Conservation (phyloP, 64 coral and sea anemone species). For the Catalaphyllia jardinei region DNA sequence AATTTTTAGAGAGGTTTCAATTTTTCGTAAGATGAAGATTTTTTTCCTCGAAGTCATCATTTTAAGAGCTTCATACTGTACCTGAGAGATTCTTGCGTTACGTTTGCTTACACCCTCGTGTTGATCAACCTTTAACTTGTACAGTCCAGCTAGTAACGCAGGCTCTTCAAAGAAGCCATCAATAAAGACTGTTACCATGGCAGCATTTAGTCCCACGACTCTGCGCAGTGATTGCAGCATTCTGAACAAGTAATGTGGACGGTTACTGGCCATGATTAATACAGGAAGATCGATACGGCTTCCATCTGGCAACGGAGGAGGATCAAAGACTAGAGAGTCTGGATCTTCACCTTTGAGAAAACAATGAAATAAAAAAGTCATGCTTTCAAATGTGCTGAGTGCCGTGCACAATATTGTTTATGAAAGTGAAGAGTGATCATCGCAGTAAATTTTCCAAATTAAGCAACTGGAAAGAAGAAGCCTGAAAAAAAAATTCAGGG, state of each 20-base stretch:
- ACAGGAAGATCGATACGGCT: constrained; percentile 31
- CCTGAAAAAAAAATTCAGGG: too few species aligned
- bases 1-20: too few species aligned
- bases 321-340: background rate
- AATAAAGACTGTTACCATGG: constrained; percentile 67
- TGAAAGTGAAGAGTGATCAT: too few species aligned
- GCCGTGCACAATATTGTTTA: background rate
- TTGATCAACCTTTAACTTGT: constrained; percentile 64
- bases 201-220: constrained; percentile 16
- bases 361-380: background rate
- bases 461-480: too few species aligned
- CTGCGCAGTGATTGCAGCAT: constrained; percentile 31
- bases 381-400: background rate
- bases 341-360: constrained; percentile 18
- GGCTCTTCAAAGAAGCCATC: constrained; percentile 60
- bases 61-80: background rate
- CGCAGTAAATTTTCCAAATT: too few species aligned
- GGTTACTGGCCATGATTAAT: constrained; percentile 54
- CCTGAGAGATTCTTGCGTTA: constrained; percentile 78
- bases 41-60: too few species aligned
- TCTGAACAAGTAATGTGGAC: constrained; percentile 46
- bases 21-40: too few species aligned
- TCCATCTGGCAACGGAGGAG: constrained; percentile 40
- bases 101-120: constrained; percentile 53
- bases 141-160: constrained; percentile 33